Evolutionary conservation across 2,113 vertebrate genomes (phyloP), one percentile per base, ranked within the genome.

Genomic region (Uropsilus gracilis): DNA sequence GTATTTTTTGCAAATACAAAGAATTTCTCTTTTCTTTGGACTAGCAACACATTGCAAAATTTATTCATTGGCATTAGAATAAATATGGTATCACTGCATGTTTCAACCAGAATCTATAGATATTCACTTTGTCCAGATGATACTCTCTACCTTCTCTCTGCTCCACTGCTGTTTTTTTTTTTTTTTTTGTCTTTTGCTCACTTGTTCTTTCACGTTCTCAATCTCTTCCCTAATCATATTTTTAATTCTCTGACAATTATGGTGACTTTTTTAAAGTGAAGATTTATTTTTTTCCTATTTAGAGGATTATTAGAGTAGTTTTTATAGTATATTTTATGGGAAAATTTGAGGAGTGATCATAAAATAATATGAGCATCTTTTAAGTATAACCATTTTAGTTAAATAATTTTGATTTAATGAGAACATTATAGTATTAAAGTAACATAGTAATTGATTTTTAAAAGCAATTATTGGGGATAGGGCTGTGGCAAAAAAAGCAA

Each of bases 361-460:
- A 86, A 94, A 85, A 71, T 76, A 30, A 26, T 86, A 37, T 26
- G 32, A 76, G 20, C 68, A 57, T 64, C 34, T 92, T 92, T 84
- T 86, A 88, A 71, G 85, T 69, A 8, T 55, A 82, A 86, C 26
- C 12, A 34, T 92, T 92, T 82, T 37, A 42, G 18, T 86, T 91
- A 92, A 94, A 46, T 34, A 55, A 12, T 88, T 77, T 91, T 93
- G 55, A 90, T 68, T 96, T 96, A 96, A 82, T 82, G 63, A 91
- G 53, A 77, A 95, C 83, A 9, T 97, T 93, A 90, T 59, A 87
- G 80, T 95, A 75, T 81, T 94, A 73, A 71, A 90, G 5, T 17
- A 89, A 94, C 95, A 44, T 17, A 24, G 22, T 63, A 72, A 86
- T n/a, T 83, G 57, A 87, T 86, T 92, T 88, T 89, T 96, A 71